phyloP scores from a whole-genome alignment of 2,888 invertebrate species.

The Deilephila elpenor region DNA sequence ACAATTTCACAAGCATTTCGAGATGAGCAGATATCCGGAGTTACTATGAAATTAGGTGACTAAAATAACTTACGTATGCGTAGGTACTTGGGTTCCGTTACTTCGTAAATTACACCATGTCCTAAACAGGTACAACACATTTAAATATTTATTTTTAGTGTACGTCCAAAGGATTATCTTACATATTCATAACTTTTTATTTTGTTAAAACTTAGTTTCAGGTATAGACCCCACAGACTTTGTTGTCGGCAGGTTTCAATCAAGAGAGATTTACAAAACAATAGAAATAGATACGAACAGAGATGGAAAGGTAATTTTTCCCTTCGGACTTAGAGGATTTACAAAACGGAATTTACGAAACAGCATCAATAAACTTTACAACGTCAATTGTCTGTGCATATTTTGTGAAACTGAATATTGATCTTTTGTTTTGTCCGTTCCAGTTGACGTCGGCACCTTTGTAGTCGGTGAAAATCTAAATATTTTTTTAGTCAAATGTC shows the following conservation, averaged over 20 bases:
- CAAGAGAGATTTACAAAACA: conserved; percentile 58
- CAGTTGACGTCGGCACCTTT: conserved; percentile 56
- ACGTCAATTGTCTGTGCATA: conserved; percentile 56
- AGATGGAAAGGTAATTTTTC: conserved; percentile 36
- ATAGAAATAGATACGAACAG: conserved; percentile 42
- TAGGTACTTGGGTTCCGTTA: not conserved
- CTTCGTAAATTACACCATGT: not conserved
- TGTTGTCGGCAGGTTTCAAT: conserved; percentile 63
- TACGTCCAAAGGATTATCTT: conserved; percentile 43
- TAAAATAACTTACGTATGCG: not conserved
- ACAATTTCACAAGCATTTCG: not conserved
- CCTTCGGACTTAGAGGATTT: conserved; percentile 49
- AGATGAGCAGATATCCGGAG: too few relatives aligned
- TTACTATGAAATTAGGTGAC: too few relatives aligned
- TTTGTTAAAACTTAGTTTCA: conserved; percentile 42
- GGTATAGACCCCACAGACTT: conserved; percentile 58
- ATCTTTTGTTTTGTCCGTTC: conserved; percentile 57
- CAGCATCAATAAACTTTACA: conserved; percentile 69
- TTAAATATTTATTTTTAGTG: not conserved
- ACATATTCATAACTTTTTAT: conserved; percentile 54
- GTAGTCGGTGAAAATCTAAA: conserved; percentile 33
- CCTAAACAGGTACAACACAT: not conserved
- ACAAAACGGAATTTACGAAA: conserved; percentile 57
- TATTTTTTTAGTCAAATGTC: conserved; percentile 24
- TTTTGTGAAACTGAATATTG: conserved; percentile 51